Evolutionary conservation across 2,888 invertebrate genomes (phyloP).

Genomic region (Drosophila ochracea): DNA sequence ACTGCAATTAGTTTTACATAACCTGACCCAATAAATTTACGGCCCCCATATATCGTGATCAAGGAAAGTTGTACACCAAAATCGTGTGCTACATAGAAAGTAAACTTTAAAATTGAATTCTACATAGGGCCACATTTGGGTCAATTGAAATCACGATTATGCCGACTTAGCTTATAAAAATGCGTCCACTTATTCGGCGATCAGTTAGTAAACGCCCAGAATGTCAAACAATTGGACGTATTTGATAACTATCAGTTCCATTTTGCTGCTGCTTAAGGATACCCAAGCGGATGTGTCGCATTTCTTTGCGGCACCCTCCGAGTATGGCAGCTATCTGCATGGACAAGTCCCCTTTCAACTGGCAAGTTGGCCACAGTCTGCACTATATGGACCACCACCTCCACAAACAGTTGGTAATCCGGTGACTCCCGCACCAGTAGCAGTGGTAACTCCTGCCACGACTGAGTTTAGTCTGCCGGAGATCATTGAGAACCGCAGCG

Average conservation of each 20-base stretch:
- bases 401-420: constrained; percentile 30
- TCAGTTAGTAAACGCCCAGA: constrained; percentile 55
- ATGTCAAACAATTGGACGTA: constrained; percentile 59
- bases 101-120: constrained; percentile 35
- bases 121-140: constrained; percentile 39
- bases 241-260: constrained; percentile 8
- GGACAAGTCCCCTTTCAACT: constrained; percentile 61
- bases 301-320: constrained; percentile 67
- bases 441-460: constrained; percentile 73
- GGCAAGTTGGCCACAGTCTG: constrained; percentile 41
- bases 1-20: constrained; percentile 67
- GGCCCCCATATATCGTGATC: constrained; percentile 56
- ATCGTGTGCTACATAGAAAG: constrained; percentile 66
- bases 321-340: constrained; percentile 67
- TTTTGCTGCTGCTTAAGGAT: constrained; percentile 2
- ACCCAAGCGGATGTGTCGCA: constrained; percentile 74
- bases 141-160: constrained; percentile 62
- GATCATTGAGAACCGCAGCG: constrained; percentile 81
- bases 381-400: constrained; percentile 62
- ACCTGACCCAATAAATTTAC: constrained; percentile 60
- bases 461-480: constrained; percentile 83
- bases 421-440: constrained; percentile 63
- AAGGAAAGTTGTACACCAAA: constrained; percentile 75
- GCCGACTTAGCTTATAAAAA: constrained; percentile 62
- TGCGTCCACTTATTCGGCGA: constrained; percentile 28